These are phyloP conservation scores for Laterallus jamaicensis DNA, from an alignment of 2,113 vertebrate species.

Conservation along the genomic window DNA sequence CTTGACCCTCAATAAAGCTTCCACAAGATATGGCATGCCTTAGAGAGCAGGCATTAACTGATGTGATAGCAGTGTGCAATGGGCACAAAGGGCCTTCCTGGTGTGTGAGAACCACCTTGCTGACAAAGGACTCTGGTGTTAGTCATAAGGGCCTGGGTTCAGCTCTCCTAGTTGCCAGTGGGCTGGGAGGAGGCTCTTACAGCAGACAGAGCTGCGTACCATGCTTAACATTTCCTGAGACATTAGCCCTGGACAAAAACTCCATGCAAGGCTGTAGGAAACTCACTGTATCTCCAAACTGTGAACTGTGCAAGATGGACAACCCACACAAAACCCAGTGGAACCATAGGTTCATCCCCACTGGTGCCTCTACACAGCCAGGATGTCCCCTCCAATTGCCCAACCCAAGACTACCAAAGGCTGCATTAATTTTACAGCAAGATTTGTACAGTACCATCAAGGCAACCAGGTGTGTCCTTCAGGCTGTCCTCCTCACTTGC, in stretches of 20 bases:
- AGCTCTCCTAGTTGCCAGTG: fast-evolving
- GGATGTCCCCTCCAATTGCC: background rate
- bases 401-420: background rate
- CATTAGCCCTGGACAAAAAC: background rate
- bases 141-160: background rate
- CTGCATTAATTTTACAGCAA: background rate
- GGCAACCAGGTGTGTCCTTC: background rate
- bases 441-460: background rate
- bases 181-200: background rate
- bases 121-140: background rate
- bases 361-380: background rate
- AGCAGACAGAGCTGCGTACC: background rate
- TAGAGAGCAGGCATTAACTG: background rate
- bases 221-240: background rate
- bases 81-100: background rate
- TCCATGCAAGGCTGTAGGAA: background rate
- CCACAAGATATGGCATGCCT: background rate
- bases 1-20: background rate
- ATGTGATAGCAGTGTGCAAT: fast-evolving
- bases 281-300: background rate
- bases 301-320: background rate
- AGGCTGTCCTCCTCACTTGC: background rate
- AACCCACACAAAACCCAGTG: background rate
- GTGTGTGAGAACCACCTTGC: background rate
- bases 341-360: fast-evolving